These are phyloP conservation scores for Apodemia zela DNA, from an alignment of 2,888 invertebrate species.

Conservation along the genomic window DNA sequence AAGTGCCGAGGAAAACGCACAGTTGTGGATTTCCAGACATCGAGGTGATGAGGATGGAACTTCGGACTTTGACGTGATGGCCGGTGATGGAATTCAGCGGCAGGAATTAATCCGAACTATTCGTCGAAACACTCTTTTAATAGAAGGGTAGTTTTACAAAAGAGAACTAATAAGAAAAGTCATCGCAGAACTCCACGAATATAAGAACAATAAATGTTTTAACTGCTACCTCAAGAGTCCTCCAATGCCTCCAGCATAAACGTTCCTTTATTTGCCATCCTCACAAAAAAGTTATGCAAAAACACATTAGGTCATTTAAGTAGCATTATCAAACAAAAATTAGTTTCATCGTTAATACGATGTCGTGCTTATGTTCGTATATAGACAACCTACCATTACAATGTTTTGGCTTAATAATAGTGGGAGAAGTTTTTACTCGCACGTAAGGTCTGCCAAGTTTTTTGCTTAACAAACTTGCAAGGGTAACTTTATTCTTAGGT, in stretches of 20 bases:
- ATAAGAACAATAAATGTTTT: no score
- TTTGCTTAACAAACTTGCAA: slow-evolving; percentile 23
- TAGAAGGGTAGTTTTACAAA: no score
- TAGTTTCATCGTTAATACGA: slow-evolving; percentile 18
- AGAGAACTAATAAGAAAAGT: no score
- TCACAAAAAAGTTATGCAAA: neutral
- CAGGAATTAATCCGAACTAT: no score
- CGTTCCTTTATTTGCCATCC: neutral
- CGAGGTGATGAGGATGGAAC: no score
- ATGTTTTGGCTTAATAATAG: slow-evolving; percentile 28
- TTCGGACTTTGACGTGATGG: no score
- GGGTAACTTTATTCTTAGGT: neutral
- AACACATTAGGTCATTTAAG: neutral
- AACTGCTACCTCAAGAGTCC: no score
- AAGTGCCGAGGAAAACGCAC: no score
- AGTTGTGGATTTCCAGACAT: no score
- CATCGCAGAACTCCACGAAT: no score
- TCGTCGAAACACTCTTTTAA: no score
- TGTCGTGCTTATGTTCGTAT: slow-evolving; percentile 6
- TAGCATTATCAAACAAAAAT: slow-evolving; percentile 13
- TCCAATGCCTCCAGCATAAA: neutral
- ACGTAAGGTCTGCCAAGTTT: slow-evolving; percentile 30
- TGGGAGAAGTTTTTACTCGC: slow-evolving; percentile 29
- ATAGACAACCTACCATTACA: slow-evolving; percentile 26
- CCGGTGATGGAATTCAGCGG: no score